Evolutionary conservation across 2,888 invertebrate species (phyloP).

Genomic region (Melipona beecheii): DNA sequence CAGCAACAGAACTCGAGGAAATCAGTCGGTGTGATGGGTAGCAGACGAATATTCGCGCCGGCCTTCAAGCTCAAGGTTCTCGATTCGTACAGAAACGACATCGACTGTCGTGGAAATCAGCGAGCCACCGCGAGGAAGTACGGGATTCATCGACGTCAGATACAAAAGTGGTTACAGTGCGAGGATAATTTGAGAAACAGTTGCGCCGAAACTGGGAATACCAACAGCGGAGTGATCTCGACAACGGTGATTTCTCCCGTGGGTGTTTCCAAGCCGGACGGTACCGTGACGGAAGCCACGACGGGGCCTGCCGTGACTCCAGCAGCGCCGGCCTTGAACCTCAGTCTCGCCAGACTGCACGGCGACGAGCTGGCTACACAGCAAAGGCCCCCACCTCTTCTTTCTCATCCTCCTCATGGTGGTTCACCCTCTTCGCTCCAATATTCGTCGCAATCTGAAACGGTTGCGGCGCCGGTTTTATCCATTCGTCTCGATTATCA

Average conservation of each 20-base stretch:
- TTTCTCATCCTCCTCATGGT: slow-evolving; percentile 72
- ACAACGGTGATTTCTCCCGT: slow-evolving; percentile 56
- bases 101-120: slow-evolving; percentile 95
- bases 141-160: slow-evolving; percentile 94
- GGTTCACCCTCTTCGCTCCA: slow-evolving; percentile 85
- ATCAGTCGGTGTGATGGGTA: slow-evolving; percentile 87
- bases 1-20: slow-evolving; percentile 72
- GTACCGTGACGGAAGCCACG: slow-evolving; percentile 65
- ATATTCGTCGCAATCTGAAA: slow-evolving; percentile 80
- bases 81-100: slow-evolving; percentile 93
- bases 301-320: slow-evolving; percentile 74
- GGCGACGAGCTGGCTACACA: slow-evolving; percentile 80
- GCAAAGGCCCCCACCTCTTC: slow-evolving; percentile 75
- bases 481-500: slow-evolving; percentile 59
- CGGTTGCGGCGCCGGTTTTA: slow-evolving; percentile 40
- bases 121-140: slow-evolving; percentile 95
- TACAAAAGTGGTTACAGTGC: slow-evolving; percentile 96
- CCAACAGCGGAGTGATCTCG: slow-evolving; percentile 30
- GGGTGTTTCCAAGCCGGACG: slow-evolving; percentile 63
- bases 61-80: slow-evolving; percentile 95
- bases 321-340: slow-evolving; percentile 84
- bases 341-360: slow-evolving; percentile 84
- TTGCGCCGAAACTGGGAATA: slow-evolving; percentile 85
- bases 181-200: slow-evolving; percentile 92
- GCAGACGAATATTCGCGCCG: slow-evolving; percentile 94